Conservation (phyloP, 2,888 invertebrate species). For the Scelioninae gen. 2 region DNA sequence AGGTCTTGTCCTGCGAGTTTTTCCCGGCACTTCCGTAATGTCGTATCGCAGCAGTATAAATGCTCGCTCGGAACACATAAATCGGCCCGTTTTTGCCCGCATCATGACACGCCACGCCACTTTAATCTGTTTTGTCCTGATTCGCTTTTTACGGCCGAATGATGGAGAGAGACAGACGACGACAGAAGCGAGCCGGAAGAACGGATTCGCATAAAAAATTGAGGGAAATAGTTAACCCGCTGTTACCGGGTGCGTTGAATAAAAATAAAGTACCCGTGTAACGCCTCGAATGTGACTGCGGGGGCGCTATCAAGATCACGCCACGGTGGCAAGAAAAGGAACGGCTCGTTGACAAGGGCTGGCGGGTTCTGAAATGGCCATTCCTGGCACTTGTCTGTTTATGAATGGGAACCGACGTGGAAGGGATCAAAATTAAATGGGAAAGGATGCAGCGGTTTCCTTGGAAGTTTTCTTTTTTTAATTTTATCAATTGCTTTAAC, state of each 20-base stretch:
- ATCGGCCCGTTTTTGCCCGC: slow-evolving; percentile 50
- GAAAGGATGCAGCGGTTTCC: too few relatives aligned
- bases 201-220: slow-evolving; percentile 29
- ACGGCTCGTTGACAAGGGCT: too few relatives aligned
- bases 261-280: slow-evolving; percentile 41
- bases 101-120: slow-evolving; percentile 52
- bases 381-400: too few relatives aligned
- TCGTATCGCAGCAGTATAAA: slow-evolving; percentile 45
- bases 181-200: background rate
- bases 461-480: too few relatives aligned
- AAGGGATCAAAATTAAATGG: too few relatives aligned
- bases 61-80: slow-evolving; percentile 50
- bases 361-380: too few relatives aligned
- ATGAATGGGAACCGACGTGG: too few relatives aligned
- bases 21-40: slow-evolving; percentile 44
- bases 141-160: slow-evolving; percentile 46
- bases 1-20: slow-evolving; percentile 47
- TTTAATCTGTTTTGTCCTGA: slow-evolving; percentile 57
- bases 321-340: background rate
- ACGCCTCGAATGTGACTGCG: slow-evolving; percentile 14
- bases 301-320: slow-evolving; percentile 20
- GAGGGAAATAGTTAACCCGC: slow-evolving; percentile 47
- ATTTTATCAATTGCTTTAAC: too few relatives aligned
- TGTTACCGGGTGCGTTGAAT: slow-evolving; percentile 38
- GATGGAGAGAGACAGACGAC: slow-evolving; percentile 16